phyloP scores from a whole-genome alignment of 2,888 invertebrate species.

The Noctua comes region DNA sequence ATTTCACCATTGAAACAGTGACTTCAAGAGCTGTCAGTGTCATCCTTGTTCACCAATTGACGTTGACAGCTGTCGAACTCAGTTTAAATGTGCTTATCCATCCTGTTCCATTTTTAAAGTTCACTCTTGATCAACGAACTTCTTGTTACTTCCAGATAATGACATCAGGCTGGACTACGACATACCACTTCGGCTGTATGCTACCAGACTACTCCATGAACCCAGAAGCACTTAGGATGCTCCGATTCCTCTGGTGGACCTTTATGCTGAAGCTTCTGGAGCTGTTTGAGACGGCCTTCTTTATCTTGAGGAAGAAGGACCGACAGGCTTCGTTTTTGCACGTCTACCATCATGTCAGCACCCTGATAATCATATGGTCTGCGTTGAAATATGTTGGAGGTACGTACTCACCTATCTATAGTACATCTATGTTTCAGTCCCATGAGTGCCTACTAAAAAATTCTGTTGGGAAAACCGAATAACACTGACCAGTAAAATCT shows the following conservation, averaged over 20 bases:
- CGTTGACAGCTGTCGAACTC: background rate
- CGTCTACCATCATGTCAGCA: conserved; percentile 93
- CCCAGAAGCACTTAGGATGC: conserved; percentile 91
- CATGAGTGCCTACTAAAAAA: background rate
- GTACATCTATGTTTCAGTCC: background rate
- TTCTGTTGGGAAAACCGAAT: no score
- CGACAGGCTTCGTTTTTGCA: conserved; percentile 93
- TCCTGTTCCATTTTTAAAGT: background rate
- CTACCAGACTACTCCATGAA: conserved; percentile 93
- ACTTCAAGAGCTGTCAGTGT: background rate
- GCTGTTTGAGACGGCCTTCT: conserved; percentile 93
- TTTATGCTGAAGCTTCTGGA: conserved; percentile 92
- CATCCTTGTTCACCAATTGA: background rate
- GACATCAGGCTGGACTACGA: conserved; percentile 92
- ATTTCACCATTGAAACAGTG: background rate
- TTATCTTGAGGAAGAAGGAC: conserved; percentile 93
- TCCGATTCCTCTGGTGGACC: conserved; percentile 91
- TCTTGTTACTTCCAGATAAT: conserved; percentile 85
- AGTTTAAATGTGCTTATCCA: background rate
- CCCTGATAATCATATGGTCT: conserved; percentile 91
- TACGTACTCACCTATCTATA: conserved; percentile 74
- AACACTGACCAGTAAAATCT: background rate
- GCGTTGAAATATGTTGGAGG: conserved; percentile 92
- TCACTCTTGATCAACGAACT: background rate
- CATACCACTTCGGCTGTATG: conserved; percentile 92